phyloP scores from a whole-genome alignment of 2,888 invertebrate species.

The Coecobrya sp. region DNA sequence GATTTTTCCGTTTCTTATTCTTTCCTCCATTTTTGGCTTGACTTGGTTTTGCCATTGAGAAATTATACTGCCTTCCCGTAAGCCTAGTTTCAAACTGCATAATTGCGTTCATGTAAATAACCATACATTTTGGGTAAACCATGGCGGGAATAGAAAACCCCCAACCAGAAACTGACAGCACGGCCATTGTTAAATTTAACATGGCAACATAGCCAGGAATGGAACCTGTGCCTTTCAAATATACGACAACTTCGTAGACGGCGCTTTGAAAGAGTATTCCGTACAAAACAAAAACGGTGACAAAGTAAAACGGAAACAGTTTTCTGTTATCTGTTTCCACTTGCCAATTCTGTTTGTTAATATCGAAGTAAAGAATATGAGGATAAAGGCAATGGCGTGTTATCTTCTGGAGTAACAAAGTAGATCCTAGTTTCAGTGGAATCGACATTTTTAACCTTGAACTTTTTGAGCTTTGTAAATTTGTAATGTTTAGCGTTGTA shows the following conservation, averaged over 20 bases:
- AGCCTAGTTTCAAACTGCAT: not conserved
- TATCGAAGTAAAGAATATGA: not conserved
- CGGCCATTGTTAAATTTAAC: not conserved
- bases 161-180: not conserved
- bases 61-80: too few species aligned
- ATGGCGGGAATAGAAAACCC: constrained; percentile 6
- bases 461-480: too few species aligned
- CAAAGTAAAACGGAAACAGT: not conserved
- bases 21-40: too few species aligned
- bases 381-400: not conserved
- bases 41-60: too few species aligned
- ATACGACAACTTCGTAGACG: not conserved
- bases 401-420: not conserved
- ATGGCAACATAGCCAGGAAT: not conserved
- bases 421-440: not conserved
- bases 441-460: not conserved
- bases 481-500: too few species aligned
- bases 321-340: not conserved
- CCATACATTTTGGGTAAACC: not conserved
- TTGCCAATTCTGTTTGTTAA: not conserved
- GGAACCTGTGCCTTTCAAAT: not conserved
- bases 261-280: not conserved
- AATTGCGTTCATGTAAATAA: not conserved
- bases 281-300: not conserved
- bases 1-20: too few species aligned